Evolutionary conservation across 2,888 invertebrate species (phyloP), one percentile per base, ranked within the genome.

Genomic region (Orthosia gracilis): DNA sequence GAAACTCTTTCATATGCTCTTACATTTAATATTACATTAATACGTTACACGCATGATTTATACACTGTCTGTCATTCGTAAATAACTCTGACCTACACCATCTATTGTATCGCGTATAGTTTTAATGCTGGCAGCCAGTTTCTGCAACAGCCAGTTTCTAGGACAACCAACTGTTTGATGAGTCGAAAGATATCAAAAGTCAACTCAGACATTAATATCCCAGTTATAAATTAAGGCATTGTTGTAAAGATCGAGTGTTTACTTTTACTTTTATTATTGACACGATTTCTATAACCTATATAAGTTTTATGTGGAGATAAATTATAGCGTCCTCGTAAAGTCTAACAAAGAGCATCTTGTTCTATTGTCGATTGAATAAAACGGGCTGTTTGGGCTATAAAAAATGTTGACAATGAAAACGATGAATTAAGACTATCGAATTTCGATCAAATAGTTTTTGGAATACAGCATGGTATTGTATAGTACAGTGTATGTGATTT

Each of bases 21-120:
- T 90, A 90, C 90, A 92, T 91, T 92, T 91, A 89, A 89, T 91
- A 90, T 89, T 91, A 88, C 91, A 92, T 92, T 91, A 90, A 93
- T 94, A 91, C 88, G 91, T 93, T 93, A 91, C 93, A 92, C 85
- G 80, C 89, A 94, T 94, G 94, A 94, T 94, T 94, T 93, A 94
- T 94, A 84, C 88, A 84, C 85, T 85, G 89, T 90, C 93, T 92
- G 93, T 92, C 93, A 92, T 88, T 90, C 84, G 86, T 89, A 88
- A 91, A 91, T 92, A 91, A 89, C 87, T 89, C 87, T 92, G 92
- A 92, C 92, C 93, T 88, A 94, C 90, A 91, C 89, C 84, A 77
- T 78, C 87, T 86, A 91, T 92, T 87, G 87, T 89, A 55, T 66
- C 86, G 77, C 82, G 69, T 82, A 85, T 83, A 87, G 84, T 88